Evolutionary conservation across 2,888 invertebrate genomes (phyloP), one percentile per base, ranked within the genome.

Genomic region (Nemoura dubitans): DNA sequence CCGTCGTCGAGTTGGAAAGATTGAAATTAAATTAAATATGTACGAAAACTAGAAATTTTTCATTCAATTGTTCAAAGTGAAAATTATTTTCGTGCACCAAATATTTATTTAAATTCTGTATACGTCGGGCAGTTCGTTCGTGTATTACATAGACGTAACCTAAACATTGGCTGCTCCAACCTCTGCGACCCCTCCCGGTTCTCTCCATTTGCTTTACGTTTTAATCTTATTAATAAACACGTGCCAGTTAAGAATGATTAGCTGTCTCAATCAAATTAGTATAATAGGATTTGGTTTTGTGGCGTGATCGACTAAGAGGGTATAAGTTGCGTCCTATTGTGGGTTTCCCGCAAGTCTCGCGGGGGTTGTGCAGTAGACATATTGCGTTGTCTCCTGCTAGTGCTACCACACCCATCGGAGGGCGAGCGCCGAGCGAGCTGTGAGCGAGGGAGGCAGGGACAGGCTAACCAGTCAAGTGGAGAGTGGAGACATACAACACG

Each of bases 231-330:
- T 94, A 94, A 92, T 93, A 93, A 92, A 93, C 94, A 94, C 93
- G 94, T 94, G 94, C 93, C 92, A 92, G 91, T 90, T 28, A 92
- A 92, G 92, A 93, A 93, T 92, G 93, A 93, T 93, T 93, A 94
- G 95, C 95, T 95, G 95, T 95, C 93, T 93, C 94, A 95, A 95
- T 95, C 95, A 94, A 94, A 94, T 95, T 95, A 95, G 93, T 93
- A 93, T 95, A 95, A 95, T 94, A 93, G 93, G 95, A 95, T 95
- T 95, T 94, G 92, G 92, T 92, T 93, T 93, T 92, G 93, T 92
- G 93, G 92, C 91, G 92, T 92, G 92, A 83, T 82, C 87, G 76
- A 76, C 81, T 77, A 76, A 84, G 82, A 92, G 93, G 93, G 93
- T 93, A 93, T 94, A 93, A 92, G 93, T 93, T 92, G 92, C 92